Conservation (phyloP, 2,888 invertebrate genomes). For the Acrobasis suavella region DNA sequence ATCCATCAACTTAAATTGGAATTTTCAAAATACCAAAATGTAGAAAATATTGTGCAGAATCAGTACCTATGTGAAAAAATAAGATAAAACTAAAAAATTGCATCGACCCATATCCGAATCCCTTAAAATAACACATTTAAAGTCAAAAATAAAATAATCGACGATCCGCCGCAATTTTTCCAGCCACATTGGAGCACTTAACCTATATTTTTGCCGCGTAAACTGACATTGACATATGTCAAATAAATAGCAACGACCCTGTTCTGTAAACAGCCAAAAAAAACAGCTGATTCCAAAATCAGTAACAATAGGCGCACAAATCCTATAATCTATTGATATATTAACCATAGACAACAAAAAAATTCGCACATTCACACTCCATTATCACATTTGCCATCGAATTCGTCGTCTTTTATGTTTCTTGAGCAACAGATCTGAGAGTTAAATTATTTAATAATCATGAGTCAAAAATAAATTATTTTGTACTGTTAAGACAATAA, state of each 20-base stretch:
- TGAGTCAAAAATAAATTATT: too few species aligned
- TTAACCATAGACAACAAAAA: constrained; percentile 25
- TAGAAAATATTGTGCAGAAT: constrained; percentile 30
- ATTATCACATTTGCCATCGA: constrained; percentile 54
- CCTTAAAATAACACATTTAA: constrained; percentile 24
- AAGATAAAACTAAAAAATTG: constrained; percentile 48
- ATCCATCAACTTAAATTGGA: constrained; percentile 16
- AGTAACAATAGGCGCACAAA: constrained; percentile 22
- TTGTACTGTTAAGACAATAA: too few species aligned
- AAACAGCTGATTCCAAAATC: neutral
- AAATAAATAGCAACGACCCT: constrained; percentile 9
- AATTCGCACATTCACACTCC: constrained; percentile 29
- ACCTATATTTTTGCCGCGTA: constrained; percentile 42
- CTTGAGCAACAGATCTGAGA: constrained; percentile 4
- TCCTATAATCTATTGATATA: constrained; percentile 12
- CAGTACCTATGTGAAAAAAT: constrained; percentile 28
- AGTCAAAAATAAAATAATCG: constrained; percentile 38
- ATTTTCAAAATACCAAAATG: constrained; percentile 11
- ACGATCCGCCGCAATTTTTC: constrained; percentile 31
- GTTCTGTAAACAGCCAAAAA: constrained; percentile 5
- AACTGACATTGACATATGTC: constrained; percentile 34
- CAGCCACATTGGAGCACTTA: constrained; percentile 25
- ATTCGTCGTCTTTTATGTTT: constrained; percentile 28
- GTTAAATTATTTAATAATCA: too few species aligned
- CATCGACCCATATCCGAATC: constrained; percentile 45